These are phyloP conservation scores for Siniperca chuatsi DNA, from an alignment of 2,113 vertebrate genomes.

Conservation along the genomic window DNA sequence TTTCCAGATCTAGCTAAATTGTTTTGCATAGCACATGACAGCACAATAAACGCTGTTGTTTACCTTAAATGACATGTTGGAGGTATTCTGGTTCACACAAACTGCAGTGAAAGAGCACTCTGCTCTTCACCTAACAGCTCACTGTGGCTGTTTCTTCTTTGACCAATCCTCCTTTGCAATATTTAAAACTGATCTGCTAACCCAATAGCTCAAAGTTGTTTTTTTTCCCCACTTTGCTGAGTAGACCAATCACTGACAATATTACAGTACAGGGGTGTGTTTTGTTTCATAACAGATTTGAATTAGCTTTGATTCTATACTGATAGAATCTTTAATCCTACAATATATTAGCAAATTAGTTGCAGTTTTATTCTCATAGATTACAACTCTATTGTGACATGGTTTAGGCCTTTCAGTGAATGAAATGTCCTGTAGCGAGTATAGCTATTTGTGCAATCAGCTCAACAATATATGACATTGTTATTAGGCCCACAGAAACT, in stretches of 20 bases:
- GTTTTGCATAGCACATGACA: not conserved
- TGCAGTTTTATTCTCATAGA: conserved; percentile 16
- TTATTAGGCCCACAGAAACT: conserved; percentile 41
- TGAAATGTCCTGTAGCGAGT: not conserved
- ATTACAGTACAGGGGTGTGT: not conserved
- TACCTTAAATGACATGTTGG: not conserved
- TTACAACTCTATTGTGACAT: not conserved
- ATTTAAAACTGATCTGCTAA: not conserved
- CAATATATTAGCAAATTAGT: conserved; percentile 9
- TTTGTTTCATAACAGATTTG: conserved; percentile 24
- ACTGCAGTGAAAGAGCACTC: no score
- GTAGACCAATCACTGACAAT: not conserved
- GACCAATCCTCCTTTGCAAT: not conserved
- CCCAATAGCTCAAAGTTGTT: not conserved
- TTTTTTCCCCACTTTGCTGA: not conserved
- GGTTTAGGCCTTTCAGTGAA: not conserved
- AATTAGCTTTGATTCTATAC: not conserved
- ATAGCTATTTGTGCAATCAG: conserved; percentile 36
- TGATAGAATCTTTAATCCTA: conserved; percentile 10
- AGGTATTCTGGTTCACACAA: no score
- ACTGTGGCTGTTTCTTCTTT: not conserved
- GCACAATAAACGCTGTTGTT: not conserved
- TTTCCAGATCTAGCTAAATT: not conserved
- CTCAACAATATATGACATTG: conserved; percentile 31
- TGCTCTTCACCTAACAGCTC: no score